Evolutionary conservation across 2,113 vertebrate genomes (phyloP), one percentile per base, ranked within the genome.

Genomic region (Tretioscincus oriximinensis): DNA sequence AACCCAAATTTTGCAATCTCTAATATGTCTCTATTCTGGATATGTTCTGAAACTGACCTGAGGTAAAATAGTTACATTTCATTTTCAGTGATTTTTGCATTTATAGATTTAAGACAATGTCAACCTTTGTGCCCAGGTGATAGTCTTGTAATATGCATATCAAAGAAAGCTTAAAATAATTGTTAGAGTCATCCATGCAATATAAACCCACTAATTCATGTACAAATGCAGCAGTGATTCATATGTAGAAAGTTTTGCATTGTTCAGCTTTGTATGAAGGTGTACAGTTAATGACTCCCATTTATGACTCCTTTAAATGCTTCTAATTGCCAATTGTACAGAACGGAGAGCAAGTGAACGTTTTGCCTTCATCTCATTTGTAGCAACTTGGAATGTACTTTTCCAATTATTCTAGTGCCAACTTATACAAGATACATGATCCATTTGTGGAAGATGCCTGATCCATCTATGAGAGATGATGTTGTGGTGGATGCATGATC

Each of bases 261-360:
- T 87, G 67, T 87, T 90, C 77, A 81, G 82, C 14, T 81, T 63
- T 88, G 90, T 88, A 81, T 86, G 81, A 31, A 80, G 9, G 21
- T 11, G 60, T 7, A 14, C 45, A n/a, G 70, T 47, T 35, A 73
- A 73, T 80, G 58, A 51, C 76, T 82, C 78, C 92, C 58, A 88
- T 81, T 90, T 93, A 41, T 41, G 2, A 41, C 35, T 41, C 35
- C 35, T 41, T 41, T 41, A 41, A 41, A 41, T 41, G 35, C 35
- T 41, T 41, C 35, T 41, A 41, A 41, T 5, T 41, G 35, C 35
- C 35, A 41, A 41, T 41, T 41, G 35, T 5, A 41, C 35, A 5
- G 35, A 41, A 41, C 35, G 5, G 35, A 41, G 35, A 41, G 35
- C 35, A 41, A 5, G 35, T 41, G 35, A 41, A 41, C 3, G 35